Base-by-base conservation (phyloP, 2,797 vertebrate genomes). In the Nyctibius grandis region DNA sequence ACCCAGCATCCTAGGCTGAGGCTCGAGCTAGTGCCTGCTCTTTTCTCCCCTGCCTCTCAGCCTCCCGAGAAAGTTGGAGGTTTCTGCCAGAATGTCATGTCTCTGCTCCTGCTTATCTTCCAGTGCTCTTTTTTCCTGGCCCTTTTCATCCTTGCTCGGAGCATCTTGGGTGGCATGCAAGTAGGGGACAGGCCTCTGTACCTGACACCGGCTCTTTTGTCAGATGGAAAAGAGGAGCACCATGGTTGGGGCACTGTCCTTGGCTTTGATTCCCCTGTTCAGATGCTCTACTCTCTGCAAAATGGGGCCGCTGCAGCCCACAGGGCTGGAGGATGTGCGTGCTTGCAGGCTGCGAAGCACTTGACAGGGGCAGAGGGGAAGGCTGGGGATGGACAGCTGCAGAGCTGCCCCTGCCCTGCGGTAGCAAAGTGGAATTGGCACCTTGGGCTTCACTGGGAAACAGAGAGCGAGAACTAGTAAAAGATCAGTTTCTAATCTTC, bases 401-500 rank as follows among this genome's bases (percentile, higher is more conserved):
- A 56, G 88, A 91, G 73, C 80, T 96, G 88, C 89, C 88, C 84
- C 72, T 89, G 78, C 90, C 78, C 84, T 92, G 64, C 1, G 0
- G 80, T 82, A 83, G 90, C 78, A 81, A 91, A 92, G 64, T 80
- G 78, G 83, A 93, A 91, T 85, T 92, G 80, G 93, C 88, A 93
- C 67, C 80, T 88, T 73, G 93, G 75, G 91, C 82, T 93, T 92
- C 0, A 0, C 72, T 77, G 84, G 82, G 81, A 76, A 92, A 48
- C 61, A n/a, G 89, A 94, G 91, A 84, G 57, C 0, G 6, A 88
- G 76, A 92, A 79, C 78, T 96, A 96, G 87, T 95, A 80, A 95
- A 89, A 72, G 72, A 91, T 91, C 85, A 63, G 72, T 94, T 96
- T 95, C 92, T 92, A 88, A 85, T 95, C 83, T 93, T 89, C 78